Percentiles rank a stretch among this genome's conserved stretches.
phyloP scores from a whole-genome alignment of 2,113 vertebrate genomes.

The Talpa occidentalis region DNA sequence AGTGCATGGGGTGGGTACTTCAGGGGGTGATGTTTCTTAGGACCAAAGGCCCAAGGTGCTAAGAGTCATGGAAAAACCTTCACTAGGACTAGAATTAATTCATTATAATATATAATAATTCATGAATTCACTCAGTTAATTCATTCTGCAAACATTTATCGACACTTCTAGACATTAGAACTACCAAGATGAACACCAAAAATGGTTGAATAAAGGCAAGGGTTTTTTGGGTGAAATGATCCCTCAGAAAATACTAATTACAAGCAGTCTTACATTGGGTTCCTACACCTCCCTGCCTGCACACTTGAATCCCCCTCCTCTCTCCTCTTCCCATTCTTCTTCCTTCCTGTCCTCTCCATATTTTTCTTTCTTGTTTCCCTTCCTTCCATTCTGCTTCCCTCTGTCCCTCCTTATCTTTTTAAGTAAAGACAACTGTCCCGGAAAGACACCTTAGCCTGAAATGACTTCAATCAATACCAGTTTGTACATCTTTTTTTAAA shows the following conservation, averaged over 20 bases:
- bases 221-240: background rate
- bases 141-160: background rate
- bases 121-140: background rate
- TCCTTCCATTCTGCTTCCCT: too few relatives aligned
- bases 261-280: background rate
- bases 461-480: background rate
- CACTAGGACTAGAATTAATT: background rate
- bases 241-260: background rate
- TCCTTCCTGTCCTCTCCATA: background rate
- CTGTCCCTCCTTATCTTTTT: background rate
- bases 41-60: background rate
- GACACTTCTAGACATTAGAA: background rate
- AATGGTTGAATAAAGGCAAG: background rate
- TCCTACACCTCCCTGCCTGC: background rate
- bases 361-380: too few relatives aligned
- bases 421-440: background rate
- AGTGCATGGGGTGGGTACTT: accelerated
- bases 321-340: too few relatives aligned
- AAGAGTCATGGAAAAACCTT: background rate
- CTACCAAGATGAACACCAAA: background rate
- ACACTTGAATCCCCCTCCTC: too few relatives aligned
- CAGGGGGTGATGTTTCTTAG: background rate
- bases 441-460: background rate
- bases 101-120: too few relatives aligned
- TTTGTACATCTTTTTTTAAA: too few relatives aligned